Conservation (phyloP, 2,113 vertebrate species). For the Gobius niger region DNA sequence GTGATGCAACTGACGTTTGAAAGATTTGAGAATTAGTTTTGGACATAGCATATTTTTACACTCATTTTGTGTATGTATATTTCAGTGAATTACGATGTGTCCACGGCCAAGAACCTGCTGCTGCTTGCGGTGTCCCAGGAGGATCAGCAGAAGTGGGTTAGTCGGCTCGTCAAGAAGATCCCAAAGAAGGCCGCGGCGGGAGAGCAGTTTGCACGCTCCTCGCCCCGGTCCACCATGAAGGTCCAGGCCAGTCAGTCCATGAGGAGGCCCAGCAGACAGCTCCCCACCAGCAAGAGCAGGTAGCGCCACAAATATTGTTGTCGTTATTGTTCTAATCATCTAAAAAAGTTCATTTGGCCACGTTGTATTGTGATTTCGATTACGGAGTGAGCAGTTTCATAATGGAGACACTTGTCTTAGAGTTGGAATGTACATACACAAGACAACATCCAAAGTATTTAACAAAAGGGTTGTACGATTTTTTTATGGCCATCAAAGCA, state of each 20-base stretch:
- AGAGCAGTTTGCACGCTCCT: slow-evolving; percentile 91
- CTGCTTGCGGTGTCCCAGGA: slow-evolving; percentile 91
- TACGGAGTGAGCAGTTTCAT: too few species aligned
- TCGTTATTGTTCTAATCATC: too few species aligned
- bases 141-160: slow-evolving; percentile 98
- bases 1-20: slow-evolving; percentile 57
- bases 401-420: too few species aligned
- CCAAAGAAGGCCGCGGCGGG: slow-evolving; percentile 94
- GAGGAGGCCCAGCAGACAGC: slow-evolving; percentile 92
- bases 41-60: background rate
- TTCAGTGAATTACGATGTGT: slow-evolving; percentile 95
- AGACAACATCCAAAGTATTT: too few species aligned
- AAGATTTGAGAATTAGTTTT: background rate
- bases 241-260: slow-evolving; percentile 92
- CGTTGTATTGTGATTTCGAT: too few species aligned
- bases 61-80: background rate
- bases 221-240: slow-evolving; percentile 93
- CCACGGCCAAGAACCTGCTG: slow-evolving; percentile 95
- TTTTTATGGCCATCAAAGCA: slow-evolving; percentile 19
- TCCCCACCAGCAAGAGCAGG: slow-evolving; percentile 94
- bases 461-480: too few species aligned
- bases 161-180: slow-evolving; percentile 95
- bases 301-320: slow-evolving; percentile 66
- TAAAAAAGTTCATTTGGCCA: too few species aligned
- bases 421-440: too few species aligned